Evolutionary conservation across 2,888 invertebrate species (phyloP).

Genomic region (Zelleria hepariella): DNA sequence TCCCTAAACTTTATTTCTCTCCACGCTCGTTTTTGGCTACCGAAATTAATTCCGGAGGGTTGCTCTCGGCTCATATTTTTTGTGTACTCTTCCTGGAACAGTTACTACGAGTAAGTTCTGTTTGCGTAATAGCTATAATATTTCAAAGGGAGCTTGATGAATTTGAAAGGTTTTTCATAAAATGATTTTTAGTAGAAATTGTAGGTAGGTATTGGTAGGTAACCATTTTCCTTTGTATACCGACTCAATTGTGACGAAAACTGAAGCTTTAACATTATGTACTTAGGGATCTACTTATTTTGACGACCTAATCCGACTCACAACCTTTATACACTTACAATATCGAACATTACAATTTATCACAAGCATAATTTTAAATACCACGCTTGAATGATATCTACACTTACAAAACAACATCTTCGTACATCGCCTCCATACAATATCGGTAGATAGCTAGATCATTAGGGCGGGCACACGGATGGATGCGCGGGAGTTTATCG

Average conservation of each 20-base stretch:
- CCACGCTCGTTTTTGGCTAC: constrained; percentile 1
- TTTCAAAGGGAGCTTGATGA: background rate
- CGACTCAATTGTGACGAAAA: no score
- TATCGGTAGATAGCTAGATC: constrained; percentile 3
- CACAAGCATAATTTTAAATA: background rate
- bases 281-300: no score
- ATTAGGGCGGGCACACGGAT: constrained; percentile 26
- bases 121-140: background rate
- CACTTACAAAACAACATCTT: background rate
- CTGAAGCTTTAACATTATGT: no score
- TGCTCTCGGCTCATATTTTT: constrained; percentile 1
- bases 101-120: background rate
- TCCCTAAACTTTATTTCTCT: constrained; percentile 1
- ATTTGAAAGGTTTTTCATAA: background rate
- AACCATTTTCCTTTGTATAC: no score
- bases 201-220: no score
- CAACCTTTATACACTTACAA: no score
- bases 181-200: no score
- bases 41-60: constrained; percentile 4
- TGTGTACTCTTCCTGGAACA: background rate
- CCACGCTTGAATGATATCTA: background rate
- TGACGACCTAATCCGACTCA: no score
- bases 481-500: constrained; percentile 55
- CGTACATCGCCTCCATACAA: background rate
- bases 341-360: background rate